Percentiles rank a stretch among this genome's conserved stretches.
phyloP scores from a whole-genome alignment of 35 echinoderm and acorn worm species.

The Apostichopus californicus region DNA sequence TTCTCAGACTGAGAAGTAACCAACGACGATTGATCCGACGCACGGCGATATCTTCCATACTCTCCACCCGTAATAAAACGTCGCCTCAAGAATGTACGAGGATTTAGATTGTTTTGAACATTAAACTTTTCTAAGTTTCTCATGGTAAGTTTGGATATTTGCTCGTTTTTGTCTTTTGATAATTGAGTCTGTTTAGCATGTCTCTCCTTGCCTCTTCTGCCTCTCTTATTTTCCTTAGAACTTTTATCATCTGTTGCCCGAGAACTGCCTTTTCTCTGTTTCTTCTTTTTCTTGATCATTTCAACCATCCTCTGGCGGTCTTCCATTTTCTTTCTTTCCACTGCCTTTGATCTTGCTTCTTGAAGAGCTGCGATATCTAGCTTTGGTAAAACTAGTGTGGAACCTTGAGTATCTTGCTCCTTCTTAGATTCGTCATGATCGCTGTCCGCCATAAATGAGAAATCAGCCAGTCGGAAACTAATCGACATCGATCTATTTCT shows the following conservation, averaged over 20 bases:
- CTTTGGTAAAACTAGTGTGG: constrained; percentile 27
- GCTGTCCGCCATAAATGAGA: constrained; percentile 67
- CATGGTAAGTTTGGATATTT: constrained; percentile 26
- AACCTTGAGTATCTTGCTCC: constrained; percentile 19
- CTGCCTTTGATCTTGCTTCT: constrained; percentile 61
- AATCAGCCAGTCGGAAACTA: constrained; percentile 87
- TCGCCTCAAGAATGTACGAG: background rate
- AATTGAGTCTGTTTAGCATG: background rate
- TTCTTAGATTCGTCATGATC: background rate
- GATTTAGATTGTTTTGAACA: background rate
- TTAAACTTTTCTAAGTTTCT: constrained; percentile 44
- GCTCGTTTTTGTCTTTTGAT: background rate
- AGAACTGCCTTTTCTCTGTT: constrained; percentile 9
- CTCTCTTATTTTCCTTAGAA: constrained; percentile 12
- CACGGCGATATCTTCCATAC: background rate
- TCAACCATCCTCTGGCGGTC: constrained; percentile 24
- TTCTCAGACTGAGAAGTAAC: background rate
- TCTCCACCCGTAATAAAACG: background rate
- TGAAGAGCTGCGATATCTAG: constrained; percentile 78
- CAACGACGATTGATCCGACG: background rate
- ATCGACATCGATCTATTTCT: constrained; percentile 67
- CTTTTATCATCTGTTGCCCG: constrained; percentile 12
- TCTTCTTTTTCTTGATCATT: constrained; percentile 48
- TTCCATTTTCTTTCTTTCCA: constrained; percentile 72
- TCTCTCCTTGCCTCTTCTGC: background rate